These are phyloP conservation scores for Austrolebias charrua DNA, from an alignment of 2,797 vertebrate species.

Conservation along the genomic window DNA sequence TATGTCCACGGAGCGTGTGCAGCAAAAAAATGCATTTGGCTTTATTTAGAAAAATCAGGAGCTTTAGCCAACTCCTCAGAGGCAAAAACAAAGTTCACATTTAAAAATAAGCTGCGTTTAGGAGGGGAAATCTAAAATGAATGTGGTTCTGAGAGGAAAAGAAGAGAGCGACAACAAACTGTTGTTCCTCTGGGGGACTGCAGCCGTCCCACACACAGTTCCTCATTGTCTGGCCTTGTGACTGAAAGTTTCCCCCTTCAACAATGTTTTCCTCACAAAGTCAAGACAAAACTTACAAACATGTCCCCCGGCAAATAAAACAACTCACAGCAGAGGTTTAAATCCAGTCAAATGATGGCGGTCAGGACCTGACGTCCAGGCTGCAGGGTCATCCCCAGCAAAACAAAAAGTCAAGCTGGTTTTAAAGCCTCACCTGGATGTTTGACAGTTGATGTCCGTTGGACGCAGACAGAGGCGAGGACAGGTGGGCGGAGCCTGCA, in stretches of 20 bases:
- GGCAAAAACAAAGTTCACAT: background rate
- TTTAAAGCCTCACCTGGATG: slow-evolving; percentile 60
- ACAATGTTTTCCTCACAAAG: slow-evolving; percentile 20
- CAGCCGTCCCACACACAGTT: slow-evolving; percentile 50
- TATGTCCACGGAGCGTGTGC: slow-evolving; percentile 43
- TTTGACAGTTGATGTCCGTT: slow-evolving; percentile 61
- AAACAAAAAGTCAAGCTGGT: background rate
- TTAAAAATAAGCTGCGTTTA: background rate
- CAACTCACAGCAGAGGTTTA: slow-evolving; percentile 49
- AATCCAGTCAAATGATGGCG: slow-evolving; percentile 1
- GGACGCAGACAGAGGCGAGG: slow-evolving; percentile 25
- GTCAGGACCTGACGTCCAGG: background rate
- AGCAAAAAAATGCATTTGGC: slow-evolving; percentile 13
- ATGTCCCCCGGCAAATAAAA: background rate
- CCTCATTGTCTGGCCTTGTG: slow-evolving; percentile 69
- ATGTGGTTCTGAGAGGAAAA: slow-evolving; percentile 35
- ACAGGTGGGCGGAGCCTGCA: slow-evolving; percentile 54
- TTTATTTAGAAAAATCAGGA: slow-evolving; percentile 3
- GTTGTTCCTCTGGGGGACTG: slow-evolving; percentile 47
- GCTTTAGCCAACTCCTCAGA: background rate
- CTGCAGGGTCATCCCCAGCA: background rate
- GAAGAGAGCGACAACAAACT: slow-evolving; percentile 27
- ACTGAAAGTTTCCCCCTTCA: slow-evolving; percentile 48
- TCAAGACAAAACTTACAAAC: slow-evolving; percentile 8
- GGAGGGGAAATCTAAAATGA: background rate